Evolutionary conservation across 92 coral and sea anemone species (phyloP), one percentile per base, ranked within the genome.

Genomic region (Porites lobata): DNA sequence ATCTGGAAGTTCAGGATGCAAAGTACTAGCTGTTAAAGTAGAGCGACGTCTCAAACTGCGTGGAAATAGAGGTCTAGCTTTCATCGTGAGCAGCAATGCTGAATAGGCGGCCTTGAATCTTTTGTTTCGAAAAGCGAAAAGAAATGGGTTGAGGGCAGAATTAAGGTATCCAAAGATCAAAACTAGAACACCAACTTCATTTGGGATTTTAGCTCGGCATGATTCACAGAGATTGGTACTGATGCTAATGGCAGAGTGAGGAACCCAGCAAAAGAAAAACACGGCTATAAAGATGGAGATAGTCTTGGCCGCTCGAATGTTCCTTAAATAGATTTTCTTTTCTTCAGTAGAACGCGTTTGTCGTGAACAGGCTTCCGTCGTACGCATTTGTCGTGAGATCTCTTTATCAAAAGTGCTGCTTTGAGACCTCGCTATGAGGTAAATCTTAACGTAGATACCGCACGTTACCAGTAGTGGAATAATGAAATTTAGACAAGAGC

Each of bases 181-280:
- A 32, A 95, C 75, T 7, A 92, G 74, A 4, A 87, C 85, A 29
- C 19, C 22, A 4, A 83, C 85, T 15, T 84, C 80, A 0, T 85
- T 63, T 8, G 95, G 88, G 47, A 89, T 80, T 3, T 80, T 54
- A 11, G 1, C 32, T 29, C 1, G 59, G 51, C 90, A 89, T 1
- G 82, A 24, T 11, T 52, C 8, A 14, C 92, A 89, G 9, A 92
- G 26, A 65, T 87, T 92, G 64, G 88, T 26, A 24, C 76, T 84
- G n/a, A 95, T 88, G 9, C 96, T 90, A 54, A 86, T 26, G 1
- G 88, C 65, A 20, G 92, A 81, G 85, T 72, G 90, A 18, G 98
- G 98, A 13, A 95, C 89, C 98, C 98, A 95, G 56, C 98, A 95
- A 78, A 88, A 95, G 68, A 95, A 78, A 75, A 95, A 90, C 14